phyloP scores from a whole-genome alignment of 2,888 invertebrate genomes.

The Scaeva pyrastri region DNA sequence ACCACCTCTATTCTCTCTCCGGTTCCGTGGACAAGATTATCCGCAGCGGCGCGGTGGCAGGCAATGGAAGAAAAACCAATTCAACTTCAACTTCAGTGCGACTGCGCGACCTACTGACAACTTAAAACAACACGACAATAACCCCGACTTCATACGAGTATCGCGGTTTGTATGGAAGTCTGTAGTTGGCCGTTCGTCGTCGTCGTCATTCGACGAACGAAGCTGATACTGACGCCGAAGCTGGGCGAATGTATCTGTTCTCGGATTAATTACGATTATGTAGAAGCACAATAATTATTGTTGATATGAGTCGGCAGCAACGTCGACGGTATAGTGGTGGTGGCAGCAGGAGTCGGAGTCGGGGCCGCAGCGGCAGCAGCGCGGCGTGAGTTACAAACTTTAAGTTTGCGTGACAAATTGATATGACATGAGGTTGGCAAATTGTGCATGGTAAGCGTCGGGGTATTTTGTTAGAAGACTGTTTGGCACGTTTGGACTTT shows the following conservation, averaged over 20 bases:
- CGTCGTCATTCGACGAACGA: not conserved
- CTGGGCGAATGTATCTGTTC: slow-evolving; percentile 36
- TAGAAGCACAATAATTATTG: slow-evolving; percentile 76
- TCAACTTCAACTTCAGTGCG: slow-evolving; percentile 38
- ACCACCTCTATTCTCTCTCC: slow-evolving; percentile 29
- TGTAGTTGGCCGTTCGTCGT: not conserved
- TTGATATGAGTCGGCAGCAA: slow-evolving; percentile 67
- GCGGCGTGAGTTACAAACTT: slow-evolving; percentile 64
- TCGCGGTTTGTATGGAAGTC: not conserved
- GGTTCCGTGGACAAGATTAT: slow-evolving; percentile 11
- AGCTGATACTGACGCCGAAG: slow-evolving; percentile 17
- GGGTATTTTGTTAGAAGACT: slow-evolving; percentile 51
- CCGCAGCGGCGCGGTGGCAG: slow-evolving; percentile 1
- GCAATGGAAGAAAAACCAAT: slow-evolving; percentile 37
- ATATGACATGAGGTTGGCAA: slow-evolving; percentile 75
- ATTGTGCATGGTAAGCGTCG: slow-evolving; percentile 60
- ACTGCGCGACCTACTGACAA: slow-evolving; percentile 61
- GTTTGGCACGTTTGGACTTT: slow-evolving; percentile 55
- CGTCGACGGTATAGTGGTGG: not conserved
- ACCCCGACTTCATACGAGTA: slow-evolving; percentile 23
- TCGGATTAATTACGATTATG: slow-evolving; percentile 73
- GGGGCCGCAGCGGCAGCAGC: not conserved
- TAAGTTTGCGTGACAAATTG: slow-evolving; percentile 75
- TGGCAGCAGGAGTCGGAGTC: not conserved
- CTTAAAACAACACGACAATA: slow-evolving; percentile 61